Evolutionary conservation across 2,113 vertebrate genomes (phyloP), one percentile per base, ranked within the genome.

Genomic region (Tricholaema leucomelas): DNA sequence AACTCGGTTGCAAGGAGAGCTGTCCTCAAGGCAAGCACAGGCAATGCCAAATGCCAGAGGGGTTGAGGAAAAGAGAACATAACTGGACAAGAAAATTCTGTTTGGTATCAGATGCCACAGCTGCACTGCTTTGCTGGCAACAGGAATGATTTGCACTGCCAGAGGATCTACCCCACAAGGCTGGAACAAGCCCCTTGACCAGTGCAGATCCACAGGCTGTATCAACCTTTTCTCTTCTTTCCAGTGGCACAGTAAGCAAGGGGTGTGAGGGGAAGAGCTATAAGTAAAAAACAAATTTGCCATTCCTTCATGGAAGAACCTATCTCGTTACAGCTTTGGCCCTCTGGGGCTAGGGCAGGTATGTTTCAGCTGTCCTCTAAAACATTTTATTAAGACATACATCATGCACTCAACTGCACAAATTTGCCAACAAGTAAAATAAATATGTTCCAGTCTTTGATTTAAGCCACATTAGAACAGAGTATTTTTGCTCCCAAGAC

Each of bases 391-490:
- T n/a, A 66, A 61, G 48, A 73, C 40, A 46, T 23, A 30, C 23
- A 73, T 72, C 58, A 66, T 12, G 31, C 60, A 81, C 55, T 9
- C 40, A 87, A 91, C 20, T 20, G 30, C 42, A 85, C 55, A 77
- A 30, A 85, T 71, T 50, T 74, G 67, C 67, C 58, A 94, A 72
- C 16, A 80, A 91, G 59, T 58, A 93, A 83, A 95, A 83, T 28
- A 88, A 95, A 55, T 58, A 69, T 4, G 15, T 80, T 91, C 75
- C 65, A 80, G 79, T 35, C 77, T 95, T 95, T 96, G 81, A 95
- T 95, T 91, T 91, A 94, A 87, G 91, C 93, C 50, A 87, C 89
- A 75, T 92, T 89, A 93, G 61, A 48, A 58, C 21, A 83, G 30
- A 92, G 69, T 38, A 92, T 54, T 91, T 92, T 82, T 81, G 38